Percentiles rank a stretch among this genome's conserved stretches.
Conservation (phyloP, 2,113 vertebrate genomes). For the Panthera uncia region DNA sequence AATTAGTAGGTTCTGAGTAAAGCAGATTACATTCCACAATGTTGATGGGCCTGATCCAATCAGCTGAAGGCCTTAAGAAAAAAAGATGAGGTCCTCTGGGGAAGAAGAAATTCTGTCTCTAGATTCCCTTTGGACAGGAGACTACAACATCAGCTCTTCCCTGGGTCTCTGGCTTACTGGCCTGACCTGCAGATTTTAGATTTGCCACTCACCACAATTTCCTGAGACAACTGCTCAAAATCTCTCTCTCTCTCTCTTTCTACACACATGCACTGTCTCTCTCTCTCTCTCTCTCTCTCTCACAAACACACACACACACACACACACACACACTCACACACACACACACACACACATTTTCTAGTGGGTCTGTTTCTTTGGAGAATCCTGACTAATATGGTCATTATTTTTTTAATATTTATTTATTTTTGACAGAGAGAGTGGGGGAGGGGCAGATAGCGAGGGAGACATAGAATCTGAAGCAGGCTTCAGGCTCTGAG, state of each 20-base stretch:
- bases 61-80: neutral
- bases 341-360: neutral
- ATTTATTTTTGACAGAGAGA: too few relatives aligned
- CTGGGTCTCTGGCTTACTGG: neutral
- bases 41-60: neutral
- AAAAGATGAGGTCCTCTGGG: neutral
- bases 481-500: too few relatives aligned
- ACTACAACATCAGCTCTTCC: fast-evolving
- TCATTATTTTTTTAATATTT: neutral
- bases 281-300: neutral
- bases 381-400: neutral
- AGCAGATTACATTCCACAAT: neutral
- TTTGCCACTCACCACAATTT: neutral
- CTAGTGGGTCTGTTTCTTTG: neutral
- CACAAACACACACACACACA: neutral
- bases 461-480: too few relatives aligned
- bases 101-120: neutral
- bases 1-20: neutral
- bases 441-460: too few relatives aligned
- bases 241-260: neutral
- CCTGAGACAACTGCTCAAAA: neutral
- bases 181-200: neutral
- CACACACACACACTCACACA: neutral
- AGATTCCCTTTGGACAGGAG: neutral
- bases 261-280: neutral